These are phyloP conservation scores for Amphilophus citrinellus DNA, from an alignment of 2,113 vertebrate genomes.

Conservation along the genomic window DNA sequence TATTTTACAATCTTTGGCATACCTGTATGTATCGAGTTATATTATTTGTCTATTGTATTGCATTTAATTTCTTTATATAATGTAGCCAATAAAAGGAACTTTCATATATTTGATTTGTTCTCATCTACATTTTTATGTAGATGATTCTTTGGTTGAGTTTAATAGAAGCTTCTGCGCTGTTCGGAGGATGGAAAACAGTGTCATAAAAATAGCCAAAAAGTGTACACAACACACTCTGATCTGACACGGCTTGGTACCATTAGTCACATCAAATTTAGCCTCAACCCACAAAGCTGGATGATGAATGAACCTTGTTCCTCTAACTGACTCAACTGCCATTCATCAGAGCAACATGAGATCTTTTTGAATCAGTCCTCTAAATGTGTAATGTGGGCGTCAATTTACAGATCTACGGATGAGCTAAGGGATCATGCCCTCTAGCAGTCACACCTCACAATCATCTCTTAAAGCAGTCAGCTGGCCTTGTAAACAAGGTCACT, in stretches of 20 bases:
- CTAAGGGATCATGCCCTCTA: neutral
- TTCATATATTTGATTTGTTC: neutral
- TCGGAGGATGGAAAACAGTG: neutral
- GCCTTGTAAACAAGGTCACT: neutral
- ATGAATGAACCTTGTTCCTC: neutral
- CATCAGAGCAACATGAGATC: neutral
- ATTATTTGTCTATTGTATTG: neutral
- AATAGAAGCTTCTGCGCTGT: neutral
- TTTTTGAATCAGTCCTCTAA: neutral
- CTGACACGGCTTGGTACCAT: neutral
- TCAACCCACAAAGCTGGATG: neutral
- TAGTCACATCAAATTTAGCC: neutral
- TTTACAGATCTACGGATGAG: conserved; percentile 5
- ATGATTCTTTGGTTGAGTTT: neutral
- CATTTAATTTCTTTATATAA: neutral
- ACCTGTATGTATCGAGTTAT: neutral
- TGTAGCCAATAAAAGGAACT: neutral
- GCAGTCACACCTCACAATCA: neutral
- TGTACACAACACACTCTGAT: neutral
- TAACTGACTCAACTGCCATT: neutral
- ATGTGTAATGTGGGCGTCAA: conserved; percentile 1
- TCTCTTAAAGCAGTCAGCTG: neutral
- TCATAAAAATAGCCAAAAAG: neutral
- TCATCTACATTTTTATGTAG: neutral
- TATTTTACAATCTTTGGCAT: neutral